Conservation (phyloP, 2,888 invertebrate species). For the Hecatera dysodea region DNA sequence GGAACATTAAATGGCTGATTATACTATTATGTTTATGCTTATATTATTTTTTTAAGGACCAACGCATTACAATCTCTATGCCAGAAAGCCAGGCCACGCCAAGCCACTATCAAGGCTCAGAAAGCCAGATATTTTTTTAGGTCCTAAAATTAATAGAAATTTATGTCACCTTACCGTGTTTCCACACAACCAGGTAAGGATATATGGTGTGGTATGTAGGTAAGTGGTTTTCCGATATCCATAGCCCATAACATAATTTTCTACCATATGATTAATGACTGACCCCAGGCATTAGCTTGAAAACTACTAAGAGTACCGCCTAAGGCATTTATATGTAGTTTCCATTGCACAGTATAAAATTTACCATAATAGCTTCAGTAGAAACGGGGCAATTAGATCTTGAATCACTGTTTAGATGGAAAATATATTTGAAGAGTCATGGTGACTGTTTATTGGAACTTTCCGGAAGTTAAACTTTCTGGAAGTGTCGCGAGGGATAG, state of each 20-base stretch:
- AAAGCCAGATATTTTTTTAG: not conserved
- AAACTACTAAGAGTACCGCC: conserved; percentile 36
- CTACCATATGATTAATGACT: conserved; percentile 51
- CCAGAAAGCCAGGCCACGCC: too few species aligned
- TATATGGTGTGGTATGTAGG: conserved; percentile 5
- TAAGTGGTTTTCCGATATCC: conserved; percentile 54
- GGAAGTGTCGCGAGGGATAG: not conserved
- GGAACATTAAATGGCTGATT: too few species aligned
- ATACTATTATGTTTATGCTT: too few species aligned
- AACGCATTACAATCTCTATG: too few species aligned
- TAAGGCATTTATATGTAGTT: conserved; percentile 33
- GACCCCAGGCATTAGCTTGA: conserved; percentile 28
- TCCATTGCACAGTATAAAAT: conserved; percentile 53
- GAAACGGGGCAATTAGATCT: conserved; percentile 46
- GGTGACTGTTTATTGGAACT: not conserved
- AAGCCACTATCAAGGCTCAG: too few species aligned
- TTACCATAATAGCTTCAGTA: conserved; percentile 39
- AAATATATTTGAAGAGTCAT: conserved; percentile 22
- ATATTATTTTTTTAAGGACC: too few species aligned
- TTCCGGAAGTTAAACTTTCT: not conserved
- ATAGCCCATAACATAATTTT: conserved; percentile 44
- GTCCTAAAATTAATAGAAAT: conserved; percentile 12
- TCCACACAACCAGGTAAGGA: conserved; percentile 29
- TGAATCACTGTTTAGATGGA: conserved; percentile 45
- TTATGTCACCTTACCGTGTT: conserved; percentile 43